These are phyloP conservation scores for Aethes cnicana DNA, from an alignment of 2,888 invertebrate genomes.

Conservation along the genomic window DNA sequence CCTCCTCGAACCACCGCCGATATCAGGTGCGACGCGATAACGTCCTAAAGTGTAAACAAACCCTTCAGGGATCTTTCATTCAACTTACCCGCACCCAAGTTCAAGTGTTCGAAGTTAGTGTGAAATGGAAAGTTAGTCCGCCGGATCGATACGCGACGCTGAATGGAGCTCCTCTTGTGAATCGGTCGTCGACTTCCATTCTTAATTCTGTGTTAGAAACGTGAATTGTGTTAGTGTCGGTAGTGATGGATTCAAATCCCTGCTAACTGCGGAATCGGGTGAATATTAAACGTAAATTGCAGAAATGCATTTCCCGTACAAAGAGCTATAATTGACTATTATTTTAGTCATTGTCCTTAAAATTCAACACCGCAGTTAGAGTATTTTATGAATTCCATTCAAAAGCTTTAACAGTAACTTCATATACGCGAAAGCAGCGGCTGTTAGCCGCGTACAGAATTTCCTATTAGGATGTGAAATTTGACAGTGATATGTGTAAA, in stretches of 20 bases:
- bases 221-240: slow-evolving; percentile 26
- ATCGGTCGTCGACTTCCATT: slow-evolving; percentile 31
- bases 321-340: too few species aligned
- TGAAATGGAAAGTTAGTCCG: slow-evolving; percentile 74
- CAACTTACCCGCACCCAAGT: slow-evolving; percentile 40
- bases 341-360: too few species aligned
- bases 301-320: too few species aligned
- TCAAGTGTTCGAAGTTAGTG: slow-evolving; percentile 53
- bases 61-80: slow-evolving; percentile 52
- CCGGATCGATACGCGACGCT: slow-evolving; percentile 67
- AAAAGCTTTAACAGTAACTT: slow-evolving; percentile 1
- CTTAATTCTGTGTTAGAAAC: slow-evolving; percentile 7
- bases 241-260: slow-evolving; percentile 9
- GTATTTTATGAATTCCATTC: too few species aligned
- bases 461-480: slow-evolving; percentile 29
- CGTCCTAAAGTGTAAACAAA: slow-evolving; percentile 78
- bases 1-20: slow-evolving; percentile 93
- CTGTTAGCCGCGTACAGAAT: slow-evolving; percentile 21
- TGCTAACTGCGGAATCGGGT: slow-evolving; percentile 13
- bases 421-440: too few species aligned
- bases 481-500: slow-evolving; percentile 16
- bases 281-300: slow-evolving; percentile 20
- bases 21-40: slow-evolving; percentile 90
- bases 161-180: slow-evolving; percentile 62
- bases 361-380: too few species aligned